Conservation (phyloP, 2,113 vertebrate species). For the Xenus cinereus region DNA sequence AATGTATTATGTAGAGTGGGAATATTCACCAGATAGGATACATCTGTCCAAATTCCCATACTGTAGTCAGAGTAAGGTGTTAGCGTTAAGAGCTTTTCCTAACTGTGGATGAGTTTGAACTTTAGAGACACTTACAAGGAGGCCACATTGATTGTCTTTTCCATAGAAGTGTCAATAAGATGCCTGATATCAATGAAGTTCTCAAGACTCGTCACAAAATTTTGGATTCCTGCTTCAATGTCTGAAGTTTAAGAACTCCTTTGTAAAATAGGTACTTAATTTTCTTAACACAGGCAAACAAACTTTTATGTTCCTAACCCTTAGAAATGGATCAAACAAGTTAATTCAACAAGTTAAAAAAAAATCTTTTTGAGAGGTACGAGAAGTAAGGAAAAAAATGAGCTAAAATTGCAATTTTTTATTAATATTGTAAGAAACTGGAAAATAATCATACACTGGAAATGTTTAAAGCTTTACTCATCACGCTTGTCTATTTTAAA, state of each 20-base stretch:
- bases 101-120: neutral
- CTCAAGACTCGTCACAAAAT: neutral
- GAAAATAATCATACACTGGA: neutral
- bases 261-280: neutral
- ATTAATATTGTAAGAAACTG: neutral
- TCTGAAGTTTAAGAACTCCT: neutral
- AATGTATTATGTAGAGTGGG: neutral
- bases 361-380: neutral
- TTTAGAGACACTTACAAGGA: neutral
- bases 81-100: neutral
- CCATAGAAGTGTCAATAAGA: neutral
- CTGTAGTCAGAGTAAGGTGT: neutral
- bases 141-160: neutral
- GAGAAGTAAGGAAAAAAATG: neutral
- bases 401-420: neutral
- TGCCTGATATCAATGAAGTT: neutral
- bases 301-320: neutral
- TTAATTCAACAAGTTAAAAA: neutral
- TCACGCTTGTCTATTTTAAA: neutral
- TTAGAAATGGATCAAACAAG: neutral
- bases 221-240: neutral
- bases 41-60: neutral
- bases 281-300: neutral
- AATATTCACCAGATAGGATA: neutral
- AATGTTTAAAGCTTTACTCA: neutral